Base-by-base conservation (phyloP, 92 coral and sea anemone genomes). In the Hydrozoanthus gracilis region DNA sequence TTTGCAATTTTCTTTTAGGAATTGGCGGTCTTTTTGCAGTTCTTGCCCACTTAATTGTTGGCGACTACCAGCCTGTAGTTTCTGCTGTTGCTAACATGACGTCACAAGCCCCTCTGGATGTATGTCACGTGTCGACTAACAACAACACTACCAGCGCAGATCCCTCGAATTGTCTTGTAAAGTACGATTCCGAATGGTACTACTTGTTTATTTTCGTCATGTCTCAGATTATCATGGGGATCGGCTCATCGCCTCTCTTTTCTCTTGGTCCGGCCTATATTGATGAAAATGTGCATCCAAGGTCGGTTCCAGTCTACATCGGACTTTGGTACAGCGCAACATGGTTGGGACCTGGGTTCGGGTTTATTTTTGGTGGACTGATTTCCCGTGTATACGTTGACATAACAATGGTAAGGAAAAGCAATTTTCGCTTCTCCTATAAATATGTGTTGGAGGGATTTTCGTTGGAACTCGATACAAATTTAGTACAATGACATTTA, bases 261-360 rank as follows among this genome's bases (percentile, higher is more conserved):
- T 89, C 96, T 6, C 93, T 96, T 83, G 94, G 93, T 77, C 98
- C 95, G 44, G 98, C 98, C 16, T 94, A 96, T 87, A 84, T 96
- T 54, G 98, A 96, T 55, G 98, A 96, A 86, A 96, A 96, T 56
- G 95, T 94, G 6, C 87, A 86, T 7, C 98, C 98, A 14, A 92
- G 92, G 68, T 62, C 92, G 16, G 87, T 91, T 76, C 98, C 98
- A 8, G 56, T 94, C 61, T 96, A 94, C 76, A 86, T 96, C 16
- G 96, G 98, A 4, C 8, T 92, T 62, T 95, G 94, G 89, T 92
- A 78, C 58, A 88, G 91, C 44, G 89, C 93, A 16, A 78, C 91
- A 0, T 83, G 92, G 73, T 35, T 92, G 80, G 97, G 97, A 1
- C 97, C 97, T 60, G 98, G 97, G 7, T 65, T 94, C 9, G 98